Percentiles rank a stretch among this genome's conserved stretches.
Evolutionary conservation across 2,888 invertebrate species (phyloP).

Genomic region (Hofmannophila pseudospretella): DNA sequence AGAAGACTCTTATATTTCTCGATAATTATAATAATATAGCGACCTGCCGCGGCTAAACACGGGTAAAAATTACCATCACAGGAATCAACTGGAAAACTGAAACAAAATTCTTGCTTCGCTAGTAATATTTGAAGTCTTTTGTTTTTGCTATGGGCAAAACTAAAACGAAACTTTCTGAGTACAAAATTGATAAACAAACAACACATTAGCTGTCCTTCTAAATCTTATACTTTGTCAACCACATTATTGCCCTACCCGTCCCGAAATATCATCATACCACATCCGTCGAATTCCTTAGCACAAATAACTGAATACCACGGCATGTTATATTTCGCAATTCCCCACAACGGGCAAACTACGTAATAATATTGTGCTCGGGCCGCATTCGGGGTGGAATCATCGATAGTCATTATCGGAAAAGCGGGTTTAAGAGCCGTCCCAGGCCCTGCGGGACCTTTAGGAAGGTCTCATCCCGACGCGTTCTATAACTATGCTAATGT

Average conservation of each 20-base stretch:
- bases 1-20: neutral
- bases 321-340: slow-evolving; percentile 67
- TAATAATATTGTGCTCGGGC: slow-evolving; percentile 72
- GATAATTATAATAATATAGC: too few relatives aligned
- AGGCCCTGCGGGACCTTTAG: slow-evolving; percentile 69
- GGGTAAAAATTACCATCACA: too few relatives aligned
- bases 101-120: too few relatives aligned
- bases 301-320: slow-evolving; percentile 57
- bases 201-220: neutral
- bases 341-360: slow-evolving; percentile 62
- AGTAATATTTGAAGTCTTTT: too few relatives aligned
- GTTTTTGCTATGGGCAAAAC: too few relatives aligned
- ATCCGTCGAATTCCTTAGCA: slow-evolving; percentile 35
- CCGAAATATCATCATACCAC: slow-evolving; percentile 16
- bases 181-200: too few relatives aligned
- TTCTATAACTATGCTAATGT: slow-evolving; percentile 78
- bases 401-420: slow-evolving; percentile 76
- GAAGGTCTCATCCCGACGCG: slow-evolving; percentile 71
- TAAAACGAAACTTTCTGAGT: too few relatives aligned
- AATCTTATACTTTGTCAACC: neutral
- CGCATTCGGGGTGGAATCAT: slow-evolving; percentile 69
- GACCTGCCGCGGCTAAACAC: too few relatives aligned
- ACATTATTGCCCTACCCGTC: slow-evolving; percentile 7
- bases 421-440: slow-evolving; percentile 72
- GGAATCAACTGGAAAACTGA: too few relatives aligned